phyloP scores from a whole-genome alignment of 2,888 invertebrate genomes.

The Erpobdella octoculata region DNA sequence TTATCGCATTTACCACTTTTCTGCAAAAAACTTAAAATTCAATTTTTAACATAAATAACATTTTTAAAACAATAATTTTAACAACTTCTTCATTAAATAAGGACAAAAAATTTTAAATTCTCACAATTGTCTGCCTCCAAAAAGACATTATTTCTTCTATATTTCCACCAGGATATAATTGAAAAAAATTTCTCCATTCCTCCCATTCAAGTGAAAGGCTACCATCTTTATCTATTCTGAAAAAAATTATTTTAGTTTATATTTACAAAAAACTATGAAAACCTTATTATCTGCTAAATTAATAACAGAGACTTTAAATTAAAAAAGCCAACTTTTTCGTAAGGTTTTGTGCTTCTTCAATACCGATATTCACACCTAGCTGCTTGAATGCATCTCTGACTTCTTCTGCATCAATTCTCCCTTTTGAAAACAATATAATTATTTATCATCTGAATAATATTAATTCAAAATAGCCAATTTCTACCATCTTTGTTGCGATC shows the following conservation, averaged over 20 bases:
- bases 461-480: conserved; percentile 43
- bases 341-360: conserved; percentile 73
- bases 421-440: conserved; percentile 36
- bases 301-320: background rate
- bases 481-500: conserved; percentile 90
- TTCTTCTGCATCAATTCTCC: conserved; percentile 64
- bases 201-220: conserved; percentile 35
- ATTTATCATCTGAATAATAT: background rate
- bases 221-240: conserved; percentile 36
- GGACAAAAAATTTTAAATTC: background rate
- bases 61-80: background rate
- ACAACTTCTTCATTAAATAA: background rate
- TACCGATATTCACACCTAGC: conserved; percentile 75
- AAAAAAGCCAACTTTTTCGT: conserved; percentile 65
- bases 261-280: background rate
- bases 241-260: background rate
- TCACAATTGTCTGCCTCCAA: conserved; percentile 68
- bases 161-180: conserved; percentile 79
- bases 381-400: conserved; percentile 80
- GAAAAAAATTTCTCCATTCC: conserved; percentile 87
- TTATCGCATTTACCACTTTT: too few relatives aligned
- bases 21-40: too few relatives aligned
- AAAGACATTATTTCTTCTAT: conserved; percentile 82
- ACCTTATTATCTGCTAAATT: background rate
- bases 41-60: too few relatives aligned